phyloP scores from a whole-genome alignment of 2,113 vertebrate species.

The Plotosus lineatus region DNA sequence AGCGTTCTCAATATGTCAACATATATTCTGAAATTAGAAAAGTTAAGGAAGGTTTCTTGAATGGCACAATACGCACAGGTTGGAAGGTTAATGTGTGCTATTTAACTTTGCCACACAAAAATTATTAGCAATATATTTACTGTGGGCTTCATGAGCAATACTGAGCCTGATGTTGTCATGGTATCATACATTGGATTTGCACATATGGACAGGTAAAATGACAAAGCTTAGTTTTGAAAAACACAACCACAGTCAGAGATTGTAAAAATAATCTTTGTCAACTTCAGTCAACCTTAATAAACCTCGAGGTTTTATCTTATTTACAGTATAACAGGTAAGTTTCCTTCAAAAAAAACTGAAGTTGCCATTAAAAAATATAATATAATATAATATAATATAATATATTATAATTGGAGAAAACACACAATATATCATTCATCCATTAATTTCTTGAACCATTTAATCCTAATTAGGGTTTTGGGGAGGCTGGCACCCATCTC shows the following conservation, averaged over 20 bases:
- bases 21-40: too few species aligned
- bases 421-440: too few species aligned
- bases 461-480: too few species aligned
- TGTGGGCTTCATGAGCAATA: not conserved
- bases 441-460: too few species aligned
- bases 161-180: constrained; percentile 34
- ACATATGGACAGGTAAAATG: constrained; percentile 38
- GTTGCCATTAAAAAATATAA: too few species aligned
- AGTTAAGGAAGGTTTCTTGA: not conserved
- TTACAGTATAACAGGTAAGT: not conserved
- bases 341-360: not conserved
- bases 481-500: too few species aligned
- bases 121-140: not conserved
- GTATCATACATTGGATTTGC: constrained; percentile 34
- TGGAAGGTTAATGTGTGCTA: not conserved
- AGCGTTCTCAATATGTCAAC: not conserved
- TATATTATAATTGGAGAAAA: too few species aligned
- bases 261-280: not conserved
- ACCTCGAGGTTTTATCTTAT: not conserved
- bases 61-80: not conserved
- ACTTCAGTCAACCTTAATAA: not conserved
- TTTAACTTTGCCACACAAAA: not conserved
- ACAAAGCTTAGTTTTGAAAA: not conserved
- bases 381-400: too few species aligned
- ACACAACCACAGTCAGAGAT: not conserved